These are phyloP conservation scores for Indicator maculatus DNA, from an alignment of 2,113 vertebrate genomes.

Conservation along the genomic window DNA sequence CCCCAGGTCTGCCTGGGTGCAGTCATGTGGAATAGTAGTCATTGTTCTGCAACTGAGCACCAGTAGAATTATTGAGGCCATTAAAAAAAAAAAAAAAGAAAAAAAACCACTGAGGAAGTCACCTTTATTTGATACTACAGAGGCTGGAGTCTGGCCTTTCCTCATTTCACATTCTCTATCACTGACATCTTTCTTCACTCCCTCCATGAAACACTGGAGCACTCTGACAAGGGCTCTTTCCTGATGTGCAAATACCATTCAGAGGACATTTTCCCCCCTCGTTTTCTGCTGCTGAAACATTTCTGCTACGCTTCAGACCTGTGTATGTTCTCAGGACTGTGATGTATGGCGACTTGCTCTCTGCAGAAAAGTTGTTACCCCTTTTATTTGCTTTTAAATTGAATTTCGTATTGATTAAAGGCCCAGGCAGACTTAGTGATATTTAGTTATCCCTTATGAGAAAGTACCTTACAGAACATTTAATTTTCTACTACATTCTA, in stretches of 20 bases:
- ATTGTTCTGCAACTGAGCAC: not conserved
- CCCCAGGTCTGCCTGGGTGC: not conserved
- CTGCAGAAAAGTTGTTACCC: not conserved
- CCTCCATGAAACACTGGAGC: not conserved
- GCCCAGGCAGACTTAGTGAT: not conserved
- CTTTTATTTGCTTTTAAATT: conserved; percentile 41
- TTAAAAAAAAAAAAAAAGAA: not conserved
- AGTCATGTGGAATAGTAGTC: not conserved
- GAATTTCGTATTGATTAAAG: conserved; percentile 18
- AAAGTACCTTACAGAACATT: not conserved
- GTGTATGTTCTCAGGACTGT: not conserved
- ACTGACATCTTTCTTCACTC: not conserved
- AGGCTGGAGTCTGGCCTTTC: not conserved
- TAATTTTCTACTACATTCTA: conserved; percentile 24
- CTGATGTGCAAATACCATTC: conserved; percentile 15
- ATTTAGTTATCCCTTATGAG: not conserved
- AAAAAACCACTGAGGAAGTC: not conserved
- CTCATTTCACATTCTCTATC: not conserved
- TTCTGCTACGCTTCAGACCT: conserved; percentile 19
- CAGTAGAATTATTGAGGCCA: not conserved
- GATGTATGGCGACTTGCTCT: not conserved
- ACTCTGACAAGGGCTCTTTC: not conserved
- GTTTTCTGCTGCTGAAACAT: conserved; percentile 15
- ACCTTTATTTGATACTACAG: not conserved
- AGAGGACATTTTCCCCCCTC: not conserved